Evolutionary conservation across 2,888 invertebrate genomes (phyloP).

Genomic region (Drepana falcataria): DNA sequence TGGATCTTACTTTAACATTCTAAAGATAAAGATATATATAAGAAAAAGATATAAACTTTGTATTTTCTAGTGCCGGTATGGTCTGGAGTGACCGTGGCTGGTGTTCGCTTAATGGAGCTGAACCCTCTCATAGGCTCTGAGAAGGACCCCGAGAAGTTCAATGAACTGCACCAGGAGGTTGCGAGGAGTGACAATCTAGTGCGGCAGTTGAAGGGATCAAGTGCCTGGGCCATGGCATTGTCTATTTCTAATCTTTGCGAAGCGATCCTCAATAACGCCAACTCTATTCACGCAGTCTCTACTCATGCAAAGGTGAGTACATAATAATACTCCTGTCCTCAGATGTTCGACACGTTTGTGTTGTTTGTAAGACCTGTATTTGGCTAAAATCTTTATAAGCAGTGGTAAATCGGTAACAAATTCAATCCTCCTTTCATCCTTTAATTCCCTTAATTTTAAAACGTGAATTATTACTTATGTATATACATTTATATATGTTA

Average conservation of each 20-base stretch:
- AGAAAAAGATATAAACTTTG: constrained; percentile 78
- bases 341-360: too few relatives aligned
- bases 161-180: constrained; percentile 84
- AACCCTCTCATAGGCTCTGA: constrained; percentile 82
- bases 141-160: constrained; percentile 85
- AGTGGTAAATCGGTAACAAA: too few relatives aligned
- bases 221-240: constrained; percentile 88
- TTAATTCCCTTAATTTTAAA: too few relatives aligned
- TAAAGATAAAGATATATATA: too few relatives aligned
- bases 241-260: constrained; percentile 82
- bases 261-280: constrained; percentile 81
- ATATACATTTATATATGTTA: constrained; percentile 7
- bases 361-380: too few relatives aligned
- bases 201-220: constrained; percentile 87
- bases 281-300: constrained; percentile 83
- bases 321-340: too few relatives aligned
- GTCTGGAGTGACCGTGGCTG: constrained; percentile 87
- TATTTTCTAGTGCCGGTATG: constrained; percentile 23
- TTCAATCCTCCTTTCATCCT: too few relatives aligned
- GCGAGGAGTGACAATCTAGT: constrained; percentile 87
- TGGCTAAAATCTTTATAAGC: too few relatives aligned
- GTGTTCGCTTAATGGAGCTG: constrained; percentile 84
- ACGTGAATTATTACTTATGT: not conserved
- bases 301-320: constrained; percentile 54
- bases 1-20: too few relatives aligned